A percentile compares a stretch with the other conserved stretches of the same genome.
Conservation (phyloP, 1,140 invertebrate species). For the Orchestia grillus region DNA sequence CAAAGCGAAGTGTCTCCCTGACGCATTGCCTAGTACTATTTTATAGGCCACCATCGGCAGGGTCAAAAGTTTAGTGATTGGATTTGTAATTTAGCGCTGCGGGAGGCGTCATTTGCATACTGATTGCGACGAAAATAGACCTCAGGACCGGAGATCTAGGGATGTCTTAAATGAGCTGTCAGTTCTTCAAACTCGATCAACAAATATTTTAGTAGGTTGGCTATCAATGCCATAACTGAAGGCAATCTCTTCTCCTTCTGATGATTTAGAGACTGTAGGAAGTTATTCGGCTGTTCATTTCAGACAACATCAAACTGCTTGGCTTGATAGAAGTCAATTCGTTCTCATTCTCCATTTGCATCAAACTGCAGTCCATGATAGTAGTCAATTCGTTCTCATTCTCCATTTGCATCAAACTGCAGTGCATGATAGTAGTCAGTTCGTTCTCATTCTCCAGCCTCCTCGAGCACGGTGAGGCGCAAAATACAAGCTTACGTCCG, state of each 20-base stretch:
- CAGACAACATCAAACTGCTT: neutral
- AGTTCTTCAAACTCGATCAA: neutral
- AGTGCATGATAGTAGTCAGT: too few relatives aligned
- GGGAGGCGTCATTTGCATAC: neutral
- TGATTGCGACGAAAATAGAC: constrained; percentile 33
- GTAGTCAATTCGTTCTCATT: too few relatives aligned
- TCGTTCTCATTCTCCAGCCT: too few relatives aligned
- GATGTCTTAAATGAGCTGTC: neutral
- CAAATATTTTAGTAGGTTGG: neutral
- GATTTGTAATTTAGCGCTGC: constrained; percentile 10
- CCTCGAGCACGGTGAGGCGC: too few relatives aligned
- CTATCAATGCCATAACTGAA: neutral
- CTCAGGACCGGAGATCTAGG: neutral
- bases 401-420: too few relatives aligned
- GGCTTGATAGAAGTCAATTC: too few relatives aligned
- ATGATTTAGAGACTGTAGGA: neutral
- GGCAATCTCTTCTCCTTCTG: neutral
- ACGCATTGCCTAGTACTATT: neutral
- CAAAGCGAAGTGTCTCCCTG: neutral
- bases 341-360: too few relatives aligned
- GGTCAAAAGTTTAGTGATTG: constrained; percentile 17
- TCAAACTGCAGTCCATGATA: too few relatives aligned
- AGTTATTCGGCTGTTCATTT: neutral
- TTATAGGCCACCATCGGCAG: neutral
- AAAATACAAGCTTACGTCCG: too few relatives aligned